Evolutionary conservation across 1,140 invertebrate genomes (phyloP).

Genomic region (Cotesia vestalis): DNA sequence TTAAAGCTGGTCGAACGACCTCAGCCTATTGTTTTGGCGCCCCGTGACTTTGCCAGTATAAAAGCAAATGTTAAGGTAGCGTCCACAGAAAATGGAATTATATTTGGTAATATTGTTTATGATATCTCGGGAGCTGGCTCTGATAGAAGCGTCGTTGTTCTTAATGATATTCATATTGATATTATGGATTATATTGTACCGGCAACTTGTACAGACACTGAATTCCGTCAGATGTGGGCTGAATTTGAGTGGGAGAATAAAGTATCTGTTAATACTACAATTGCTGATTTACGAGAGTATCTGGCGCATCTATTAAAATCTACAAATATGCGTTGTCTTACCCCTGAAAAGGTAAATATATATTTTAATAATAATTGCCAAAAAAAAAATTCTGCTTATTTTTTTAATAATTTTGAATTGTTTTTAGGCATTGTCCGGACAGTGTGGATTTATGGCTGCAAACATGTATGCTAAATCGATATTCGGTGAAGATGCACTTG

Average conservation of each 20-base stretch:
- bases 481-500: slow-evolving; percentile 98
- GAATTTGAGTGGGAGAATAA: slow-evolving; percentile 99
- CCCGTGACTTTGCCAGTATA: slow-evolving; percentile 97
- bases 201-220: slow-evolving; percentile 91
- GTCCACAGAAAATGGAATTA: slow-evolving; percentile 98
- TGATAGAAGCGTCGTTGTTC: slow-evolving; percentile 95
- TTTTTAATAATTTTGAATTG: slow-evolving; percentile 24
- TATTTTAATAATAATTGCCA: no score
- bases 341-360: slow-evolving; percentile 82
- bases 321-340: slow-evolving; percentile 99
- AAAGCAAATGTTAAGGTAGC: slow-evolving; percentile 96
- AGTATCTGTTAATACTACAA: slow-evolving; percentile 95
- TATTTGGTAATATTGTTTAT: slow-evolving; percentile 99
- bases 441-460: slow-evolving; percentile 99
- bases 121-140: slow-evolving; percentile 92
- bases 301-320: slow-evolving; percentile 90
- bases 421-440: slow-evolving; percentile 84
- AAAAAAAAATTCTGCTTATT: no score
- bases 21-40: slow-evolving; percentile 92
- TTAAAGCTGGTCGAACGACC: slow-evolving; percentile 98
- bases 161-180: slow-evolving; percentile 99
- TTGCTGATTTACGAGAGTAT: slow-evolving; percentile 93
- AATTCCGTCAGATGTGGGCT: slow-evolving; percentile 99
- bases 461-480: slow-evolving; percentile 99
- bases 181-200: slow-evolving; percentile 99